phyloP scores from a whole-genome alignment of 2,113 vertebrate genomes.

The Ginglymostoma cirratum region DNA sequence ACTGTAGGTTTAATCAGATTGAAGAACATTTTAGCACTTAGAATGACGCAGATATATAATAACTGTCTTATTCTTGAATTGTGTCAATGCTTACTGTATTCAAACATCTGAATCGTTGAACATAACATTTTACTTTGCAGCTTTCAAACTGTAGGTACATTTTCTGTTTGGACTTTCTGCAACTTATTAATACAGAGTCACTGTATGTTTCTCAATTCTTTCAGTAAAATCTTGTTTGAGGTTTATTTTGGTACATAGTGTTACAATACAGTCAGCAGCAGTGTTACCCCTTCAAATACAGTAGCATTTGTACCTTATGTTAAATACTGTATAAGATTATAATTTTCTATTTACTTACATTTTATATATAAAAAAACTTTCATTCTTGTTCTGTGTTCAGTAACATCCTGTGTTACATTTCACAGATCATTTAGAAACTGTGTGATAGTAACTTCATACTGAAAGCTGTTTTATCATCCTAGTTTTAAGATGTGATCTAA shows the following conservation, averaged over 20 bases:
- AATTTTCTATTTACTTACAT: slow-evolving; percentile 23
- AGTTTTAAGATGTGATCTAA: slow-evolving; percentile 13
- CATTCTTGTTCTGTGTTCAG: slow-evolving; percentile 9
- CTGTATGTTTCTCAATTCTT: not conserved
- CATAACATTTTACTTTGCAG: not conserved
- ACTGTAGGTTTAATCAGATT: slow-evolving; percentile 29
- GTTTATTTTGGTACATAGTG: slow-evolving; percentile 32
- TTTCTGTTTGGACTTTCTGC: not conserved
- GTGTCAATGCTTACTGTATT: not conserved
- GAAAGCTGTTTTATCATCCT: not conserved
- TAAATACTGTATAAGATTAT: slow-evolving; percentile 37
- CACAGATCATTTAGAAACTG: slow-evolving; percentile 23
- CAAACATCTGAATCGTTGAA: not conserved
- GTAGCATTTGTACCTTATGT: slow-evolving; percentile 20
- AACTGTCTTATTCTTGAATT: not conserved
- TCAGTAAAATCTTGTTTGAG: slow-evolving; percentile 1
- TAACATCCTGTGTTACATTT: slow-evolving; percentile 23
- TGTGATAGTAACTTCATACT: slow-evolving; percentile 12
- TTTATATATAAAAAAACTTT: slow-evolving; percentile 17
- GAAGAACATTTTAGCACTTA: slow-evolving; percentile 28
- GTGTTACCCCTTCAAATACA: not conserved
- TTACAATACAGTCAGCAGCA: slow-evolving; percentile 20
- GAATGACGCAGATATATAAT: slow-evolving; percentile 20
- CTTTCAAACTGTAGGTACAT: not conserved
- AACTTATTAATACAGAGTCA: slow-evolving; percentile 16